These are phyloP conservation scores for Aldabrachelys gigantea DNA, from an alignment of 2,113 vertebrate species.

Conservation along the genomic window DNA sequence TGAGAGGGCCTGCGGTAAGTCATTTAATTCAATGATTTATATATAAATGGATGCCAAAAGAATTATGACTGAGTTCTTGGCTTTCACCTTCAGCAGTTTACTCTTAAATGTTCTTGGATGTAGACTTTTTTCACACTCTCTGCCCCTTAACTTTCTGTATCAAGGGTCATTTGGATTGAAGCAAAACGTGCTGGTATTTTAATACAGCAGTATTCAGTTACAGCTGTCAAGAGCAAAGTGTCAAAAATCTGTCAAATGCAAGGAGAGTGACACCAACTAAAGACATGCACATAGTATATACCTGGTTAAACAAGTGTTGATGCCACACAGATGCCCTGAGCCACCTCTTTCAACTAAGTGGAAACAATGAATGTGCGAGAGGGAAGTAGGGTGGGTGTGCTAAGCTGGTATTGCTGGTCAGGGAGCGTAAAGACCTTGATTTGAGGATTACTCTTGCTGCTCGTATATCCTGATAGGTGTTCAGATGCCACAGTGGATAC, in stretches of 20 bases:
- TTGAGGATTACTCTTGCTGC: background rate
- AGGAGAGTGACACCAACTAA: background rate
- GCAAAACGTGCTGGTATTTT: background rate
- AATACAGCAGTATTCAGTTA: background rate
- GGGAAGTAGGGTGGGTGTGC: background rate
- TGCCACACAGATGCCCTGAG: background rate
- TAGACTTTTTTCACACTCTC: background rate
- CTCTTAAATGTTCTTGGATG: background rate
- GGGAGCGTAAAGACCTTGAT: background rate
- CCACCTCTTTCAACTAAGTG: background rate
- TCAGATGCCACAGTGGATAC: background rate
- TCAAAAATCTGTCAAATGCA: background rate
- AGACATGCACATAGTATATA: accelerated
- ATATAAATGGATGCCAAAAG: accelerated
- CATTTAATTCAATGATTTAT: background rate
- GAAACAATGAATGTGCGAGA: background rate
- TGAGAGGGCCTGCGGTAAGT: background rate
- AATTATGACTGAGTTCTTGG: background rate
- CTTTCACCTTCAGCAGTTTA: background rate
- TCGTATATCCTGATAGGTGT: background rate
- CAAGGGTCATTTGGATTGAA: background rate
- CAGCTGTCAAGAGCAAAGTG: background rate
- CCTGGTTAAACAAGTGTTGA: background rate
- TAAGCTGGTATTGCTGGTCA: background rate
- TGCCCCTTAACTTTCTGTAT: background rate